Base-by-base conservation (phyloP, 1,140 invertebrate species). In the Drosophila willistoni region DNA sequence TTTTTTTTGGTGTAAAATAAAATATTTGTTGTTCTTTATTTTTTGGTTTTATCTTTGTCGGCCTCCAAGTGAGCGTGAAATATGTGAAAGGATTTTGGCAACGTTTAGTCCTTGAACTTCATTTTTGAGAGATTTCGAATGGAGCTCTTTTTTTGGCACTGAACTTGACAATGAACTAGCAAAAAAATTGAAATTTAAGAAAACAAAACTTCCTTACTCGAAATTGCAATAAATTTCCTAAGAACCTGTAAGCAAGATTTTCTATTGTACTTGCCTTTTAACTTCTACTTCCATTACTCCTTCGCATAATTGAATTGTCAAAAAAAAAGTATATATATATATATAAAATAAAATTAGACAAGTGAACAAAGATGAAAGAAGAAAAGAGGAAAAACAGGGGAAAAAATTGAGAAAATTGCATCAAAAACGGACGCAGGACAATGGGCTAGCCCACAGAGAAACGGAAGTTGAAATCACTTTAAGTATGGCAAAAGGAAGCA, bases 301-400 rank as follows among this genome's bases (percentile, higher is more conserved):
- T 10, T 13, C 63, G 75, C 56, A 70, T 86, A 87, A 87, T 87
- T 87, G 79, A 87, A 87, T 87, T 87, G 83, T 87, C 73, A 51
- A 63, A 66, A 80, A 79, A 72, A 81, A 56, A 65, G 3, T 25
- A 25, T 4, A 25, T 7, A 7, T 29, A 29, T 7, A 29, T 29
- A 29, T 29, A 29, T 29, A 25, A 17, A 51, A 59, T 60, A 47
- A 33, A n/a, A 51, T 54, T 60, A 55, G 69, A 36, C 65, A 68
- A 71, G 41, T 19, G 55, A 64, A 14, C 14, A 42, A 64, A 84
- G 69, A 67, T 71, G 63, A 54, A 17, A 70, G 29, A 29, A 57
- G 39, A 12, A 51, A 51, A 51, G 44, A 51, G 44, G 9, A 9
- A 77, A 76, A 60, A 64, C 63, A 55, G 82, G 61, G 60, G 54